Evolutionary conservation across 2,113 vertebrate genomes (phyloP), one percentile per base, ranked within the genome.

Genomic region (Synchiropus splendidus): DNA sequence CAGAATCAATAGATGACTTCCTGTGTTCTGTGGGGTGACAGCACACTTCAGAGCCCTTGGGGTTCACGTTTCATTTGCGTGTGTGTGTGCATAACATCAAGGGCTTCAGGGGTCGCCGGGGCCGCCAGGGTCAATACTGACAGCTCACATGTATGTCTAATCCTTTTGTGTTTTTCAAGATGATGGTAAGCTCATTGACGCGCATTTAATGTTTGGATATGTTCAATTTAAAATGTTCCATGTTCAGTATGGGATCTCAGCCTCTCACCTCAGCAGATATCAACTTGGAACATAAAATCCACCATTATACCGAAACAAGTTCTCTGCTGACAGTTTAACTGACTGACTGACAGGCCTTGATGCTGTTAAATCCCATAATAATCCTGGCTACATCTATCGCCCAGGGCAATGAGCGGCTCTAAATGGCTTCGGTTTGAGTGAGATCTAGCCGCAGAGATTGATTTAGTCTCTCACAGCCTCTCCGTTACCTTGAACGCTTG

Each of bases 1-100:
- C 42, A 9, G 52, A 64, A 77, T 81, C 77, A 34, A 83, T 83
- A 74, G 43, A 72, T 81, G 51, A 65, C 74, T 83, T 83, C 80
- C 78, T 75, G 69, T 75, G 56, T 70, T 62, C 62, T 48, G 54
- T 31, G 5, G 42, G 61, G 50, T 64, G 72, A 79, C 75, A 70
- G 74, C 51, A 42, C 51, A 61, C 61, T 75, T 77, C 68, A 72
- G 64, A 78, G 54, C 67, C 61, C 43, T 30, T 4, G 2, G 44
- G 63, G 64, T 51, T 75, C 56, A 48, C 47, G 57, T 80, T 82
- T 69, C 75, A 52, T 49, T 52, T 42, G 9, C 31, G 51, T 70
- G 45, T 64, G 58, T 44, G 32, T 60, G 14, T 47, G 14, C n/a
- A 8, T 27, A 31, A 39, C 55, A 52, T 31, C 43, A 54, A 63